Conservation (phyloP, 2,113 vertebrate species). For the Bubo bubo region DNA sequence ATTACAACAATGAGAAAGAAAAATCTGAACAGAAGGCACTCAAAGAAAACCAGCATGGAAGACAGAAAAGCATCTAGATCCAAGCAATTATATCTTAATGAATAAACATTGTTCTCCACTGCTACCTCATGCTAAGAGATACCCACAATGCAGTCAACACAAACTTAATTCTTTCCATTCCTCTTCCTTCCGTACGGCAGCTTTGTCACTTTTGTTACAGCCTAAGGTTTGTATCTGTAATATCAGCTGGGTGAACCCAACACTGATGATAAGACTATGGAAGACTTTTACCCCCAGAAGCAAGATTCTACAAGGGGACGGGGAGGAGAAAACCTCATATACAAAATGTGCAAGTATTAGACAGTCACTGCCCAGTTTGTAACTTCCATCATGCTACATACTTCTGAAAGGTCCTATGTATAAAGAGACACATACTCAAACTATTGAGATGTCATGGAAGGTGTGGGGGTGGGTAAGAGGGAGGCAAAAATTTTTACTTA, state of each 20-base stretch:
- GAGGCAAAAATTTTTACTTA: background rate
- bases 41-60: conserved; percentile 40
- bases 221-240: background rate
- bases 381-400: rapidly evolving
- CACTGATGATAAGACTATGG: background rate
- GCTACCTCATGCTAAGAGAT: conserved; percentile 31
- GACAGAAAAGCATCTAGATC: background rate
- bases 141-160: background rate
- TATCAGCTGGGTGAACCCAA: background rate
- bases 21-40: conserved; percentile 32
- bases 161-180: conserved; percentile 40
- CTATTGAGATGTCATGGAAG: background rate
- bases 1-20: conserved; percentile 3
- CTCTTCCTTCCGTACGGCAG: background rate
- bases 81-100: conserved; percentile 26
- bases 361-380: background rate
- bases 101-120: conserved; percentile 49
- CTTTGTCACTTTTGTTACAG: background rate
- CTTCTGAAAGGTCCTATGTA: rapidly evolving
- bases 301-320: background rate
- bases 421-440: background rate
- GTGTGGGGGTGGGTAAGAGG: rapidly evolving
- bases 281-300: background rate
- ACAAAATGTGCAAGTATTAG: background rate
- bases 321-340: background rate